A percentile compares a stretch with the other conserved stretches of the same genome.
phyloP scores from a whole-genome alignment of 2,888 invertebrate genomes.

The Apotomis capreana region DNA sequence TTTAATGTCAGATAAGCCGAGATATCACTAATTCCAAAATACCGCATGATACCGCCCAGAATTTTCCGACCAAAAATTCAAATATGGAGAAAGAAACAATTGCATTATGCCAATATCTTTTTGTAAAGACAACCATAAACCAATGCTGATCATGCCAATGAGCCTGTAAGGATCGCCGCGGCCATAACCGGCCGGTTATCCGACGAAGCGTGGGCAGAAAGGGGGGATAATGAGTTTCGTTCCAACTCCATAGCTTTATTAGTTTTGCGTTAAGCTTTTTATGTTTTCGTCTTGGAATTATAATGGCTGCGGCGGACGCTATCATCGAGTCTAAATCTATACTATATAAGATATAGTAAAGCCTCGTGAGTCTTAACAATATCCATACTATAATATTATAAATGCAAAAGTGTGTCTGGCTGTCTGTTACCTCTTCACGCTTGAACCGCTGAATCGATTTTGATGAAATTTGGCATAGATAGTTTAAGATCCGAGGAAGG shows the following conservation, averaged over 20 bases:
- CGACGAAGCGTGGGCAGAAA: slow-evolving; percentile 1
- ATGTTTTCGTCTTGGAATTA: slow-evolving; percentile 13
- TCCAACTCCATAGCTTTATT: slow-evolving; percentile 18
- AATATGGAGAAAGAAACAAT: not conserved
- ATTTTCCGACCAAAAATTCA: not conserved
- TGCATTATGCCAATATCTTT: slow-evolving; percentile 15
- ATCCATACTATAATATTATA: no score
- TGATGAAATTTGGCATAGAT: no score
- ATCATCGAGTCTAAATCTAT: no score
- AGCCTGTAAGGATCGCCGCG: not conserved
- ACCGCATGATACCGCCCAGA: no score
- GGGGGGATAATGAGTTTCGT: slow-evolving; percentile 8
- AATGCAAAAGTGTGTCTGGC: no score
- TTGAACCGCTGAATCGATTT: no score
- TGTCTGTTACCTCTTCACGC: no score
- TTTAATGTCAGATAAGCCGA: no score
- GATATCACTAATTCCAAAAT: no score
- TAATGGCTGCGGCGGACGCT: not conserved
- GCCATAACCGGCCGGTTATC: not conserved
- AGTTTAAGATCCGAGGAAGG: no score
- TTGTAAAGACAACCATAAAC: not conserved
- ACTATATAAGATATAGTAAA: no score
- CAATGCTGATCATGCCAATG: not conserved
- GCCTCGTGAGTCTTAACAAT: no score
- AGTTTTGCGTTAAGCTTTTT: slow-evolving; percentile 15